Evolutionary conservation across 2,113 vertebrate genomes (phyloP), one percentile per base, ranked within the genome.

Genomic region (Willisornis vidua): DNA sequence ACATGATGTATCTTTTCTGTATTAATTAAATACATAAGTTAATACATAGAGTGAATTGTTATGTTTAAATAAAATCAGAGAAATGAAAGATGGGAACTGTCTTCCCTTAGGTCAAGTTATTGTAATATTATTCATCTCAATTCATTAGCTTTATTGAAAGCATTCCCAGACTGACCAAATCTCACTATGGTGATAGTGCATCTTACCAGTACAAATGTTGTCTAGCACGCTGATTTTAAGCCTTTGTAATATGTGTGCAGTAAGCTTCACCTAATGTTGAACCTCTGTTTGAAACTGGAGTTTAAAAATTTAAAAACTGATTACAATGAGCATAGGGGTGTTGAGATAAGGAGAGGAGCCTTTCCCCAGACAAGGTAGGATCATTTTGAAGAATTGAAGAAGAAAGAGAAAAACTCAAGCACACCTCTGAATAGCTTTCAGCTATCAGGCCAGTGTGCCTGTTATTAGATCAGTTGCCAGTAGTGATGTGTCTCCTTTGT

Each of bases 141-240:
- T 85, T 94, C 76, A 82, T 95, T 85, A 89, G 35, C 24, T 87
- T 26, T 68, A 91, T 52, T 73, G 89, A 89, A 95, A 94, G 12
- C 74, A 82, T 92, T 93, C 87, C 71, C 77, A 92, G 70, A 92
- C 73, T 94, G 65, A 84, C 65, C 84, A 78, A 74, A 67, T 82
- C 41, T 91, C 89, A 76, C 91, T 93, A 46, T 71, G 59, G 77
- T 82, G 61, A 79, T 59, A 49, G 22, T 8, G 18, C 4, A 48
- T 45, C 9, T 81, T 51, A 84, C 26, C 7, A 55, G 81, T 54
- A 85, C 19, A 72, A 91, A 54, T 37, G 33, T n/a, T 75, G 54
- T 16, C 33, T 87, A 20, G 19, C 37, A 13, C 37, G 24, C 16
- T 75, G 65, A 57, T 45, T 88, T 90, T 84, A 84, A 86, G 52